Evolutionary conservation across 2,797 vertebrate species (phyloP).

Genomic region (Gephyroberyx darwinii): DNA sequence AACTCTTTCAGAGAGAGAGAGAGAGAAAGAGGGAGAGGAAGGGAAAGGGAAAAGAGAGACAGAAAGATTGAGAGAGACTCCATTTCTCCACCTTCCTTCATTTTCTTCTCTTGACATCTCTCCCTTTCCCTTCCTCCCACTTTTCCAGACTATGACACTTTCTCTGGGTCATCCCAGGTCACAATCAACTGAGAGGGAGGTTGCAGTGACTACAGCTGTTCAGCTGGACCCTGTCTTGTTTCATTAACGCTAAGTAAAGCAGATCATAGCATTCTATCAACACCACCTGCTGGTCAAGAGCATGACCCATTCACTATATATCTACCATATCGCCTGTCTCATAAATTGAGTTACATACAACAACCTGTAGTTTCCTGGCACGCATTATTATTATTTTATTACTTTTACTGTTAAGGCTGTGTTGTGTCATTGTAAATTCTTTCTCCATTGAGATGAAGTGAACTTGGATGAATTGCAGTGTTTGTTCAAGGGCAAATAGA

Average conservation of each 20-base stretch:
- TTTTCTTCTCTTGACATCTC: conserved; percentile 18
- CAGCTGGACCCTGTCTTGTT: conserved; percentile 68
- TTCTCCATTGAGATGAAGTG: conserved; percentile 45
- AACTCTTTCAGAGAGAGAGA: conserved; percentile 2
- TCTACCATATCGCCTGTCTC: conserved; percentile 52
- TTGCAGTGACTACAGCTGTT: conserved; percentile 59
- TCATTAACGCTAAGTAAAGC: conserved; percentile 71
- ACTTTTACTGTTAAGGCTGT: conserved; percentile 58
- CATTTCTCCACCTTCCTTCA: conserved; percentile 12
- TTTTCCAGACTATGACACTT: conserved; percentile 39
- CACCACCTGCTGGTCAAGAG: conserved; percentile 65
- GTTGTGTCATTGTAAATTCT: conserved; percentile 62
- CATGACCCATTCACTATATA: conserved; percentile 48
- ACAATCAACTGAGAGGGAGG: conserved; percentile 52
- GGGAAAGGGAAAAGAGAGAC: neutral
- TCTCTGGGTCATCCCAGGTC: conserved; percentile 65
- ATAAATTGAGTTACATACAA: conserved; percentile 7
- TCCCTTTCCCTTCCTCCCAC: too few species aligned
- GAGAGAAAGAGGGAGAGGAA: too few species aligned
- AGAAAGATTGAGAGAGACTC: conserved; percentile 7
- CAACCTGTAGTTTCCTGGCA: conserved; percentile 70
- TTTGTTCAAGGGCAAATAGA: conserved; percentile 67
- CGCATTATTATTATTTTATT: conserved; percentile 39
- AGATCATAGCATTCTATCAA: conserved; percentile 70
- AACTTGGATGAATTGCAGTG: conserved; percentile 47